Base-by-base conservation (phyloP, 2,888 invertebrate species). In the Lepidochrysops patricia region DNA sequence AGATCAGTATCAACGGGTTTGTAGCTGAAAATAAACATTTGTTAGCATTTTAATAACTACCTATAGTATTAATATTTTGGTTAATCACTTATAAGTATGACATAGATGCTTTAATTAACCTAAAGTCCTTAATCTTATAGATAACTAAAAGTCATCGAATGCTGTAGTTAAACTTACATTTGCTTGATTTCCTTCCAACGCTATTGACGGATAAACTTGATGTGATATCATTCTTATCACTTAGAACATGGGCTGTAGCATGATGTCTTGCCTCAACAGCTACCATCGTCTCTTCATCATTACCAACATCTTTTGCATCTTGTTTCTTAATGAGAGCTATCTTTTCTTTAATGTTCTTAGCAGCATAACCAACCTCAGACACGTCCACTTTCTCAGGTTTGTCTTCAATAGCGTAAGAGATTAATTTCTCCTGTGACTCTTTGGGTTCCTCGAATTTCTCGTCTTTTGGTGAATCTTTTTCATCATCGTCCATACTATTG, bases 1-100 rank as follows among this genome's bases (percentile, higher is more conserved):
- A 93, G 56, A 96, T 84, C 32, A 96, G 79, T 83, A 95, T 90
- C 68, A 92, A 83, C 0, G 93, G 92, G 43, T 91, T 90, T 0
- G 89, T 75, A 54, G 80, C 82, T 85, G 70, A 9, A 80, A 66
- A 56, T 23, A 57, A 34, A 50, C 57, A n/a, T n/a, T n/a, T n/a
- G n/a, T n/a, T n/a, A n/a, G n/a, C n/a, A n/a, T n/a, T n/a, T n/a
- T n/a, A n/a, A n/a, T n/a, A n/a, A n/a, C n/a, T n/a, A n/a, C n/a
- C n/a, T n/a, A n/a, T n/a, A n/a, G n/a, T n/a, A n/a, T n/a, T n/a
- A n/a, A n/a, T n/a, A n/a, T n/a, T n/a, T n/a, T n/a, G n/a, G n/a
- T n/a, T n/a, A n/a, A n/a, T n/a, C n/a, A n/a, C n/a, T n/a, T n/a
- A n/a, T n/a, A n/a, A n/a, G n/a, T n/a, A n/a, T n/a, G n/a, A n/a